Percentiles rank a stretch among this genome's conserved stretches.
Evolutionary conservation across 1,140 invertebrate species (phyloP).

Genomic region (Elysia chlorotica): DNA sequence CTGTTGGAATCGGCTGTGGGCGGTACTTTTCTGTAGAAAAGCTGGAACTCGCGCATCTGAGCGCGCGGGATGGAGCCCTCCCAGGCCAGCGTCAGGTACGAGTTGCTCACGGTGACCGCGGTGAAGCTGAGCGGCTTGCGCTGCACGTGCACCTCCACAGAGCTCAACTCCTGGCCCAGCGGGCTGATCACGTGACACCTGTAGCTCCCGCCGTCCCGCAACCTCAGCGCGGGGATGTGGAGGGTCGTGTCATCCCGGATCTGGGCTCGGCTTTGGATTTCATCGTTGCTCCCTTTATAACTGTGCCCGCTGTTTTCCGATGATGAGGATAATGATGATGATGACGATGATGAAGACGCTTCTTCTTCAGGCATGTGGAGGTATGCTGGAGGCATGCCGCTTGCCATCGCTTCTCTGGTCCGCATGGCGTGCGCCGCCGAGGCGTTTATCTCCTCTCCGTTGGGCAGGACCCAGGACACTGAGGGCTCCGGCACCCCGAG

Average conservation of each 20-base stretch:
- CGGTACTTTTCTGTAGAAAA: constrained; percentile 52
- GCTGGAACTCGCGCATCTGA: constrained; percentile 58
- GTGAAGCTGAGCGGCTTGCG: constrained; percentile 60
- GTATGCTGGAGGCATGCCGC: too few species aligned
- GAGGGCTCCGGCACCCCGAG: constrained; percentile 59
- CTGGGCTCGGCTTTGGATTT: not conserved
- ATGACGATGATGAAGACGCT: too few species aligned
- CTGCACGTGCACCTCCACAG: constrained; percentile 46
- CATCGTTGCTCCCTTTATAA: too few species aligned
- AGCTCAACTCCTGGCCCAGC: constrained; percentile 51
- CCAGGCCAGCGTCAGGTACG: constrained; percentile 63
- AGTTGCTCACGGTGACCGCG: constrained; percentile 52
- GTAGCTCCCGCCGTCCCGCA: constrained; percentile 49
- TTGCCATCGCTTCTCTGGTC: too few species aligned
- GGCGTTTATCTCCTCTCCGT: constrained; percentile 51
- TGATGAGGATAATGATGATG: too few species aligned
- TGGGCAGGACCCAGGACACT: constrained; percentile 63
- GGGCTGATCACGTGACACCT: constrained; percentile 49
- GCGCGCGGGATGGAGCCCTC: constrained; percentile 60
- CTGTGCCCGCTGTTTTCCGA: too few species aligned
- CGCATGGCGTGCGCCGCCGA: too few species aligned
- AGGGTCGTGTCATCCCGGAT: not conserved
- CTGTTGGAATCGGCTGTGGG: not conserved
- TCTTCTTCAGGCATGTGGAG: too few species aligned
- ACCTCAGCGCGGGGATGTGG: constrained; percentile 24